Evolutionary conservation across 2,113 vertebrate species (phyloP), one percentile per base, ranked within the genome.

Genomic region (Falco punctatus): DNA sequence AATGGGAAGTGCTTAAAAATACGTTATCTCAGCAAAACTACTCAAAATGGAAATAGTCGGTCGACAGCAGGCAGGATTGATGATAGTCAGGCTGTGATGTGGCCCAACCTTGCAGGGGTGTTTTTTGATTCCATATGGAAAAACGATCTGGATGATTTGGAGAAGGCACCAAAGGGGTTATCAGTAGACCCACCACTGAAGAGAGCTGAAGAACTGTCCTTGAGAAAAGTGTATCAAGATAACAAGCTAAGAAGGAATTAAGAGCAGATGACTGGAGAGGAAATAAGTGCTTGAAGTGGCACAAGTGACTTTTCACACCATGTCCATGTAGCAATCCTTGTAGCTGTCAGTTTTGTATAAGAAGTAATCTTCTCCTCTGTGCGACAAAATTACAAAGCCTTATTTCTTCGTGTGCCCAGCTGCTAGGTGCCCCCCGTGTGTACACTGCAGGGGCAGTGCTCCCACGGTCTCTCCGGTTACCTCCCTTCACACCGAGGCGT

Each of bases 361-460:
- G 51, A 62, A 75, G 13, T 55, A 33, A 42, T 69, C 52, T 73
- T 78, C 46, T 75, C 27, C 21, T 17, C 24, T 24, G 3, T 38
- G 49, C 52, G 73, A 72, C 46, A 42, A 84, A 72, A 69, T n/a
- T 51, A 38, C 1, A 6, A 66, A 83, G 40, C 18, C 48, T 59
- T 54, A 21, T 62, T 74, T 77, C 55, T 74, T 62, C 0, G 0
- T n/a, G 6, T 62, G 28, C 9, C 0, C 0, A 2, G 62, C 65
- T 79, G 70, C 64, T 80, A 5, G 10, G 27, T 75, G 9, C 13
- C 62, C 69, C 33, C 70, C 46, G 23, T 22, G 32, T 48, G 52
- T 30, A 20, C 24, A 18, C 24, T 51, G 49, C 35, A 44, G 40
- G 38, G 19, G 7, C 42, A 23, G 4, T 26, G 58, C 24, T 75